Evolutionary conservation across 2,113 vertebrate genomes (phyloP).

Genomic region (Rhabdornis inornatus): DNA sequence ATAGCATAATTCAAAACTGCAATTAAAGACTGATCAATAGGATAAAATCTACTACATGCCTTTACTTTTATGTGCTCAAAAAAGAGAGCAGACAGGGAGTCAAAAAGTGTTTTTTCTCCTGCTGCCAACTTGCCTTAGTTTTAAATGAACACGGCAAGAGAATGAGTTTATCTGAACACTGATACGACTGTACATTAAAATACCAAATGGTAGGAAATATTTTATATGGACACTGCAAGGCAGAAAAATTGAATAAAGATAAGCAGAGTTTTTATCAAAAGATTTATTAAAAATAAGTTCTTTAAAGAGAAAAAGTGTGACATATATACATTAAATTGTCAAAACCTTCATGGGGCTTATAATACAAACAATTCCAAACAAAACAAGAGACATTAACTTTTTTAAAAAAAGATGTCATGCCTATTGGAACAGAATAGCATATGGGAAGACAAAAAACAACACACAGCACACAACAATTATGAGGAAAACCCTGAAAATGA

Average conservation of each 20-base stretch:
- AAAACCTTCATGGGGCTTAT: constrained; percentile 34
- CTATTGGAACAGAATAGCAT: neutral
- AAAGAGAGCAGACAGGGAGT: neutral
- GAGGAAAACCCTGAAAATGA: neutral
- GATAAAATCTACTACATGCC: neutral
- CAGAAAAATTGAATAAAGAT: neutral
- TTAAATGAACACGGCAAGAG: neutral
- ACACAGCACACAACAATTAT: neutral
- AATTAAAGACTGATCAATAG: neutral
- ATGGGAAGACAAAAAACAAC: neutral
- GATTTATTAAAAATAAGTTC: constrained; percentile 80
- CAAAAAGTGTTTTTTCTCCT: neutral
- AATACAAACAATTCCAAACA: constrained; percentile 18
- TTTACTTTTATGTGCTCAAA: neutral
- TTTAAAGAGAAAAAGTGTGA: constrained; percentile 48
- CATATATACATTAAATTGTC: constrained; percentile 69
- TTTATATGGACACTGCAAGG: neutral
- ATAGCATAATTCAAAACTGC: neutral
- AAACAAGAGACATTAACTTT: neutral
- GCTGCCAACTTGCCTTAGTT: neutral
- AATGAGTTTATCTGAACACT: neutral
- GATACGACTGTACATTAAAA: neutral
- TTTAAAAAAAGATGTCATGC: neutral
- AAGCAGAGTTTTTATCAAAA: constrained; percentile 60
- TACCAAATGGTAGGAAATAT: neutral